These are phyloP conservation scores for Pocillopora grandis DNA, from an alignment of 92 coral and sea anemone genomes.

Conservation along the genomic window DNA sequence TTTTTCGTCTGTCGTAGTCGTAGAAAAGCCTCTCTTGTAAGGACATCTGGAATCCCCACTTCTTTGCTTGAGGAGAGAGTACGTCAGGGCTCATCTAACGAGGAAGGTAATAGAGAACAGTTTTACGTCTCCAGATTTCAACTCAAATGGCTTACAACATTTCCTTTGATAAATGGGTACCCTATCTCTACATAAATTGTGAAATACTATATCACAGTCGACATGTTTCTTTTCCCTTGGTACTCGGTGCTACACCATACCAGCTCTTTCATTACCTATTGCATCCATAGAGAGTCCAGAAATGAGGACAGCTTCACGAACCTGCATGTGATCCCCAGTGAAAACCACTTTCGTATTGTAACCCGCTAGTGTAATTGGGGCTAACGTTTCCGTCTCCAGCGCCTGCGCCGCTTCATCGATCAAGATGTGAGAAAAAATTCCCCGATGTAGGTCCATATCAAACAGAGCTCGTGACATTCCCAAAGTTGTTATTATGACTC, in stretches of 20 bases:
- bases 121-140: too few species aligned
- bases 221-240: too few species aligned
- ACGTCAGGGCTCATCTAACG: slow-evolving; percentile 59
- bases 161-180: too few species aligned
- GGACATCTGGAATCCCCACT: slow-evolving; percentile 54
- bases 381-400: slow-evolving; percentile 55
- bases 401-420: slow-evolving; percentile 73
- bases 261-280: too few species aligned
- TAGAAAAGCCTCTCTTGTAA: slow-evolving; percentile 60
- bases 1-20: slow-evolving; percentile 30
- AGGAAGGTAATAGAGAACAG: not conserved
- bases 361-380: slow-evolving; percentile 61
- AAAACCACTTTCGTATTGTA: slow-evolving; percentile 54
- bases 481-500: slow-evolving; percentile 53
- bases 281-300: too few species aligned
- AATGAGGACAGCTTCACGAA: not conserved
- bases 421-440: slow-evolving; percentile 57
- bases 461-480: slow-evolving; percentile 56
- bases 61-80: slow-evolving; percentile 48
- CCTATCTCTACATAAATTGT: too few species aligned
- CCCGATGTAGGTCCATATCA: slow-evolving; percentile 46
- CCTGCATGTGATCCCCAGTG: slow-evolving; percentile 75
- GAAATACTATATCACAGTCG: too few species aligned
- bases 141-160: too few species aligned
- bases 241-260: too few species aligned